Evolutionary conservation across 2,797 vertebrate genomes (phyloP), one percentile per base, ranked within the genome.

Genomic region (Spinibarbus caldwelli): DNA sequence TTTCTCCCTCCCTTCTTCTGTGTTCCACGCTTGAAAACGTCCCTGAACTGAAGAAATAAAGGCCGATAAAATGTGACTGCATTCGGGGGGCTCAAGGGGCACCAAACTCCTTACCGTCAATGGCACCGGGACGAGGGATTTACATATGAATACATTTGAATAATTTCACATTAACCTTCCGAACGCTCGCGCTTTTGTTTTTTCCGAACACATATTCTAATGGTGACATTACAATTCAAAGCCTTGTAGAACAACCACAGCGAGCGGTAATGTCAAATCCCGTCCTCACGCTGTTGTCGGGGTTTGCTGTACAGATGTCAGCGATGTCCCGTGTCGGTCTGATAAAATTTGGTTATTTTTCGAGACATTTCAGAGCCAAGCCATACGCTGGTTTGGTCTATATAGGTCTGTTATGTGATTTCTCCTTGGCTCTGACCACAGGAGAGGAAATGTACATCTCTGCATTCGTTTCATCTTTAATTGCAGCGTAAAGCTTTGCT

Each of bases 151-250:
- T 94, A 93, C 86, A 92, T 95, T 93, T 90, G 90, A 95, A 95
- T 94, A 94, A 92, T 94, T 95, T 93, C 90, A 85, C 89, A 91
- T 93, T 92, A 94, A 93, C 94, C 92, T 91, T 90, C 87, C 83
- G 79, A 89, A 59, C 85, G 57, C 66, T 84, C 8, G 21, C 5
- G 34, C 49, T 93, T 92, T 92, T 91, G 92, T 82, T 86, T 77
- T 93, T 92, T 88, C 89, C 78, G 91, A 89, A 90, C 86, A 76
- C 92, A 92, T 91, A 89, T 93, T 93, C 90, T 90, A 91, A 91
- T 93, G 89, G 83, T 92, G 87, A 93, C 90, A 91, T 92, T 90
- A 84, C 90, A 92, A 93, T 92, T 94, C 90, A 89, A 87, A 72
- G 81, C 54, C 91, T 89, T 90, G 86, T 87, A 86, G 47, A 41